Evolutionary conservation across 2,888 invertebrate species (phyloP), one percentile per base, ranked within the genome.

Genomic region (Harpagoxenus sublaevis): DNA sequence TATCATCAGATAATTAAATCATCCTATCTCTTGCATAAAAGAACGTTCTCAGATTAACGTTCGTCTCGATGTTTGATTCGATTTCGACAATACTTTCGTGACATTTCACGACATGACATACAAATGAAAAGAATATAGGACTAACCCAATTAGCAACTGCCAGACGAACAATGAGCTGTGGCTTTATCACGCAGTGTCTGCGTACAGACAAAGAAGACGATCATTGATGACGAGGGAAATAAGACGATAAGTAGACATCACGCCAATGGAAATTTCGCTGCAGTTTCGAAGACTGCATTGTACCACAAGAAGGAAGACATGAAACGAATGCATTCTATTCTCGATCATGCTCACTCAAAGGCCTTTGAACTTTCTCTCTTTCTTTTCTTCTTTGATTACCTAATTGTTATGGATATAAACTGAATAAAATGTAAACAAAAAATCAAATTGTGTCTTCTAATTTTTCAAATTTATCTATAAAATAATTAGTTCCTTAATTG

Each of bases 131-230:
- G 71, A 39, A 71, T 9, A 60, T 28, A n/a, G 28, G 10, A 6
- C 53, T 77, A 77, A 75, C 63, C 53, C 63, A 82, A 82, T 82
- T 75, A 75, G 39, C 55, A 62, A 63, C 73, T 70, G 66, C 60
- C 87, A 84, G 86, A 87, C 89, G 84, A 71, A 85, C 84, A 82
- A 77, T 55, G 53, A 77, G 77, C 28, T 35, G 60, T 18, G 28
- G 23, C 35, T 63, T 75, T 73, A 82, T 82, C 82, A 63, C 39
- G 8, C 74, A 12, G 23, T 75, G 63, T 55, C 53, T 53, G 68
- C 39, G 39, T 57, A 53, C 70, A 62, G 77, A 68, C 63, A 86
- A 71, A 74, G 85, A 81, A 62, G n/a, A 81, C 45, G 73, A 57
- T 57, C 66, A 12, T 42, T 28, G 55, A 68, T 68, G 68, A 77